Evolutionary conservation across 2,113 vertebrate genomes (phyloP), one percentile per base, ranked within the genome.

Genomic region (Addax nasomaculatus): DNA sequence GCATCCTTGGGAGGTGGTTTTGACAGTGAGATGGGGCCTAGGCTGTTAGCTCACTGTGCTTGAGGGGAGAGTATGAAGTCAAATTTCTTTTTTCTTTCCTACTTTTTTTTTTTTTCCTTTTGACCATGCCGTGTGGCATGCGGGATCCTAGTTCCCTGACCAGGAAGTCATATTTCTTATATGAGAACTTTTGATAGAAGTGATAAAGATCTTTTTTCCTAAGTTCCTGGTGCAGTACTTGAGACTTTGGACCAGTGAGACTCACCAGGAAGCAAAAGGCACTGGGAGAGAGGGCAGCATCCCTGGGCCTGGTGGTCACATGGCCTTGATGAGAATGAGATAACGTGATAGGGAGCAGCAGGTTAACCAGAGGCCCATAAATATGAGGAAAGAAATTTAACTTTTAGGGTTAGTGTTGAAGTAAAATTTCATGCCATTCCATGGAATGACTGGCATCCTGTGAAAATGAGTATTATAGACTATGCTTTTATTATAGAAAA

Each of bases 221-320:
- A 36, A 17, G n/a, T 62, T 91, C 30, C 7, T 0, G 15, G 49
- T 16, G 14, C 1, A 7, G 60, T 87, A 1, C 36, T 83, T 33
- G 85, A 53, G 79, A 30, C 23, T n/a, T 43, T 23, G 78, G 55
- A 21, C 30, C 27, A 23, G 4, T 16, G 6, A 86, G 76, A 13
- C 47, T 55, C 58, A 29, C 10, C 12, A 7, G 11, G 39, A 62
- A 76, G 55, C 36, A 9, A 62, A 33, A 45, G 85, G 84, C 6
- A 1, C 14, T 58, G 1, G 6, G 9, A 3, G 29, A 30, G 16
- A 62, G 53, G 21, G 60, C 0, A 17, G 7, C 60, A 36, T 39
- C 39, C 33, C 17, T 79, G 43, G 49, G 16, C 73, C 76, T 60
- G 33, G 45, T 27, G 15, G 17, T 62, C 6, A 23, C 4, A 29